Evolutionary conservation across 2,113 vertebrate species (phyloP).

Genomic region (Sylvilagus bachmani): DNA sequence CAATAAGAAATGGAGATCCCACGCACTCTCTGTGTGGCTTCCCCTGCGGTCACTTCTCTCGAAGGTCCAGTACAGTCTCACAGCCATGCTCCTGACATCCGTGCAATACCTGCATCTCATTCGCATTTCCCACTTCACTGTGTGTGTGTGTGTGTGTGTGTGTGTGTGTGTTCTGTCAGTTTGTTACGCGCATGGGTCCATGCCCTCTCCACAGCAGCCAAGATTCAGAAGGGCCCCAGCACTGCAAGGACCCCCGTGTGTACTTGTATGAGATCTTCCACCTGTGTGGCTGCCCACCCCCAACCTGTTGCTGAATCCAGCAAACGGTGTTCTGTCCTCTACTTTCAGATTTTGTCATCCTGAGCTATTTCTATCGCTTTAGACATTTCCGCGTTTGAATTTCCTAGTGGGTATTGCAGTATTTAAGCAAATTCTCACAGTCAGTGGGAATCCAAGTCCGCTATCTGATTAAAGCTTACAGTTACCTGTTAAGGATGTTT

Average conservation of each 20-base stretch:
- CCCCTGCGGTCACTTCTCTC: not conserved
- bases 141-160: too few species aligned
- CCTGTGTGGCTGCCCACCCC: not conserved
- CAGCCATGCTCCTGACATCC: too few species aligned
- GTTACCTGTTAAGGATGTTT: not conserved
- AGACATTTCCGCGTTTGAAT: not conserved
- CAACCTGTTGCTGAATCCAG: not conserved
- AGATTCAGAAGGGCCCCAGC: not conserved
- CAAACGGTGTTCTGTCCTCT: not conserved
- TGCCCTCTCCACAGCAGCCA: too few species aligned
- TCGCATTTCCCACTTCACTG: not conserved
- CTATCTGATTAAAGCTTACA: not conserved
- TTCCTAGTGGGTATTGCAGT: not conserved
- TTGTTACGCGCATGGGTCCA: rapidly evolving
- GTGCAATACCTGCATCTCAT: rapidly evolving
- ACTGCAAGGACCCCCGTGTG: not conserved
- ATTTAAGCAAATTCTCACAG: rapidly evolving
- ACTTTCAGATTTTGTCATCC: not conserved
- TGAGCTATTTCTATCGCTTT: not conserved
- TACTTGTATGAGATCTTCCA: not conserved
- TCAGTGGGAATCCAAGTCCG: not conserved
- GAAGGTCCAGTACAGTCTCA: not conserved
- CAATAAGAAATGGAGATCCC: not conserved
- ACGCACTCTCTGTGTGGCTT: rapidly evolving
- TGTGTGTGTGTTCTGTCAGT: too few species aligned